These are phyloP conservation scores for Brevimyrus niger DNA, from an alignment of 2,113 vertebrate species.

Conservation along the genomic window DNA sequence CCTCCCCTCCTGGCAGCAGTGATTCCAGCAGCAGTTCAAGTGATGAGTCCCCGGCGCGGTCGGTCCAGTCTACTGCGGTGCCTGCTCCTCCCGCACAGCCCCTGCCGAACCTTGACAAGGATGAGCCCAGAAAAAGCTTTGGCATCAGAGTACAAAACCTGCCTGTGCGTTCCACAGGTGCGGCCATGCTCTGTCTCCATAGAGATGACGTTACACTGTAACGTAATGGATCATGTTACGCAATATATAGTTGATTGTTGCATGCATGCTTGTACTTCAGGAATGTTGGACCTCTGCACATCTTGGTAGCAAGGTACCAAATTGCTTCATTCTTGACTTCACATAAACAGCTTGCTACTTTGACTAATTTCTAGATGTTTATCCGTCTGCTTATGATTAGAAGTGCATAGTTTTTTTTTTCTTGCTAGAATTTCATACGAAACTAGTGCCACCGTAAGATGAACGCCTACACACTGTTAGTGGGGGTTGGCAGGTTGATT, in stretches of 20 bases:
- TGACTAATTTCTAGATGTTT: background rate
- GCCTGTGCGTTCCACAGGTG: slow-evolving; percentile 82
- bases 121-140: slow-evolving; percentile 81
- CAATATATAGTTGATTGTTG: background rate
- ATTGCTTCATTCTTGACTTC: background rate
- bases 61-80: slow-evolving; percentile 73
- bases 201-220: background rate
- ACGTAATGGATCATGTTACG: too few relatives aligned
- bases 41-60: slow-evolving; percentile 74
- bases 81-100: slow-evolving; percentile 70
- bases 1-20: slow-evolving; percentile 49
- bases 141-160: slow-evolving; percentile 87
- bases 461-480: background rate
- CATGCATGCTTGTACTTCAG: background rate
- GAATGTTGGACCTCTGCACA: background rate
- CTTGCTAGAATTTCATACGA: background rate
- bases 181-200: background rate
- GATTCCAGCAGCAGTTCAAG: slow-evolving; percentile 84
- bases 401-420: background rate
- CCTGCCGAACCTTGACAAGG: slow-evolving; percentile 68
- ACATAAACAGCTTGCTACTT: background rate
- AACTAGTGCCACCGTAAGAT: background rate
- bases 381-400: background rate
- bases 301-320: background rate
- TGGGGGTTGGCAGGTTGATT: background rate